Base-by-base conservation (phyloP, 2,113 vertebrate species). In the Semicossyphus pulcher region DNA sequence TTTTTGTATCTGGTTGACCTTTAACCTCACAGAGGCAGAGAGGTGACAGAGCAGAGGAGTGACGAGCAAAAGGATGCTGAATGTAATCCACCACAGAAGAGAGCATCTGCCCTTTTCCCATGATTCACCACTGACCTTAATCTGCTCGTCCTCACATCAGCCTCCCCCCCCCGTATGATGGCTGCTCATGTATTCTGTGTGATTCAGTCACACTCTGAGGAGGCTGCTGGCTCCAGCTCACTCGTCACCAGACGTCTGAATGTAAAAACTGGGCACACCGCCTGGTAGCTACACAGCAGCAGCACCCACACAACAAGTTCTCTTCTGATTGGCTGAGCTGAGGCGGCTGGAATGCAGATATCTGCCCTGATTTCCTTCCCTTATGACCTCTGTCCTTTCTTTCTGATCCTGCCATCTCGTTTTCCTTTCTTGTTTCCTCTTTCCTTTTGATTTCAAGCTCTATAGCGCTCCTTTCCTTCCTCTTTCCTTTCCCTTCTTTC, bases 41-140 rank as follows among this genome's bases (percentile, higher is more conserved):
- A n/a, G 25, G 2, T 48, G 60, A 48, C 12, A 29, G 20, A 48
- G 60, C 20, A 18, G 42, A 20, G 10, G 3, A 62, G 42, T 51
- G 56, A 56, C 39, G 49, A 61, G 7, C 31, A 71, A 45, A 71
- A 52, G 49, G 12, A 21, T 11, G 0, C 49, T 66, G 76, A 67
- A 54, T 79, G 8, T 57, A 20, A 14, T 60, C 62, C 52, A 5
- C 12, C 15, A 0, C 25, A 52, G 67, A 59, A 10, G 26, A 63
- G 37, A 69, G 67, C 44, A 4, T 54, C 72, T 64, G 72, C n/a
- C 58, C 72, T 39, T 61, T 44, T 69, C 58, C 63, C 68, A 28
- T 68, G 68, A 73, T 68, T 87, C 81, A 86, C 73, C 47, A 39
- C 87, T 80, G 87, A 83, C 87, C 83, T 80, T 54, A 53, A 60